A percentile compares a stretch with the other conserved stretches of the same genome.
Conservation (phyloP, 2,888 invertebrate species). For the Tachina grossa region DNA sequence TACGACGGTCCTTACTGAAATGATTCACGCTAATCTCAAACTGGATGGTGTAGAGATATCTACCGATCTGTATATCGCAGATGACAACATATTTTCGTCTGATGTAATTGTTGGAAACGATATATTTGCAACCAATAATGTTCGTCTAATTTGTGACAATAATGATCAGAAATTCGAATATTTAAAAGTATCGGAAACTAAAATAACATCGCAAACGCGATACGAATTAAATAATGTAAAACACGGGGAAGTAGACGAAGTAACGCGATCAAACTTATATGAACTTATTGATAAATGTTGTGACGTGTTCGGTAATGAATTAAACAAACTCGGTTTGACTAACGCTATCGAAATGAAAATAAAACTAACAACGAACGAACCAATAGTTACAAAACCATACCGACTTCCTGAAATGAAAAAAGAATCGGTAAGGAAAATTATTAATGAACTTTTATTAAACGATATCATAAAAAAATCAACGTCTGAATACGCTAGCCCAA, state of each 20-base stretch:
- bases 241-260: not conserved
- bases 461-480: too few relatives aligned
- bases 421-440: too few relatives aligned
- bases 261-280: not conserved
- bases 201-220: not conserved
- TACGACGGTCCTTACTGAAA: conserved; percentile 25
- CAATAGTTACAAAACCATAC: too few relatives aligned
- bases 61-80: conserved; percentile 43
- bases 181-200: not conserved
- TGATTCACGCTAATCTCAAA: conserved; percentile 36
- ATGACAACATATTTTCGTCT: conserved; percentile 52
- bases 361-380: too few relatives aligned
- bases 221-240: not conserved
- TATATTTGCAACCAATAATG: conserved; percentile 24
- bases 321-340: too few relatives aligned
- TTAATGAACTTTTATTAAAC: too few relatives aligned
- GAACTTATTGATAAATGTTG: conserved; percentile 47
- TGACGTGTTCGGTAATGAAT: too few relatives aligned
- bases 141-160: not conserved
- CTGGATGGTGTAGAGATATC: conserved; percentile 41
- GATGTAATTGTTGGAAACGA: conserved; percentile 62
- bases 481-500: too few relatives aligned
- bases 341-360: too few relatives aligned
- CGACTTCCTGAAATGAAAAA: too few relatives aligned
- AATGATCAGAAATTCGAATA: conserved; percentile 3